These are phyloP conservation scores for Nyctibius bracteatus DNA, from an alignment of 2,113 vertebrate genomes.

Conservation along the genomic window DNA sequence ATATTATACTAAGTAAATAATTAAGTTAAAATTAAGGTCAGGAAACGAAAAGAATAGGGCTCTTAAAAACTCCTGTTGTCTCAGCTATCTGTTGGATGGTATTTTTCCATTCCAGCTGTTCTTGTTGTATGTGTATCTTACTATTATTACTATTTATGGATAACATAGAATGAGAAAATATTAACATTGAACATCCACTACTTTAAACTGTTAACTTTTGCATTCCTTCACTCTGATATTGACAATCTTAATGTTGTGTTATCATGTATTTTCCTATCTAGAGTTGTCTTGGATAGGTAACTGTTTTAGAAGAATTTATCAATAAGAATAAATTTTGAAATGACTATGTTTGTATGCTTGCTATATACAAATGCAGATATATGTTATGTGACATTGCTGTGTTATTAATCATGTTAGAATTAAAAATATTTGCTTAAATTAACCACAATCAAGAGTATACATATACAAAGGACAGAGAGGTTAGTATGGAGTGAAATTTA, in stretches of 20 bases:
- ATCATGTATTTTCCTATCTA: background rate
- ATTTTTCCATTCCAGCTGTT: background rate
- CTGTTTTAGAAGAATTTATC: background rate
- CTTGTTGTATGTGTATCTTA: background rate
- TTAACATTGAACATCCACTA: background rate
- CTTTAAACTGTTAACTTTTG: background rate
- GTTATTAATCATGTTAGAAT: constrained; percentile 52
- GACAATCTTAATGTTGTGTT: background rate
- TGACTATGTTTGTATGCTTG: background rate
- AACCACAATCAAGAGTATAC: constrained; percentile 4
- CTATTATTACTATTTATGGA: background rate
- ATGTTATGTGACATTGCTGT: background rate
- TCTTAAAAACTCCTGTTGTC: background rate
- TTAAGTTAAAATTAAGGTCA: background rate
- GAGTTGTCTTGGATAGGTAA: background rate
- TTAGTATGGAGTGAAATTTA: constrained; percentile 33
- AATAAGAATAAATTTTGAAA: background rate
- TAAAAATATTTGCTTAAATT: constrained; percentile 55
- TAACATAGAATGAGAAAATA: background rate
- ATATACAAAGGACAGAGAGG: background rate
- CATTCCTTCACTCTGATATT: background rate
- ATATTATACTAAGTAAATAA: background rate
- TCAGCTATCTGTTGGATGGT: background rate
- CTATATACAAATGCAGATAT: background rate
- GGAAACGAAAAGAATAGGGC: background rate